phyloP scores from a whole-genome alignment of 2,113 vertebrate species.

The Rattus rattus region DNA sequence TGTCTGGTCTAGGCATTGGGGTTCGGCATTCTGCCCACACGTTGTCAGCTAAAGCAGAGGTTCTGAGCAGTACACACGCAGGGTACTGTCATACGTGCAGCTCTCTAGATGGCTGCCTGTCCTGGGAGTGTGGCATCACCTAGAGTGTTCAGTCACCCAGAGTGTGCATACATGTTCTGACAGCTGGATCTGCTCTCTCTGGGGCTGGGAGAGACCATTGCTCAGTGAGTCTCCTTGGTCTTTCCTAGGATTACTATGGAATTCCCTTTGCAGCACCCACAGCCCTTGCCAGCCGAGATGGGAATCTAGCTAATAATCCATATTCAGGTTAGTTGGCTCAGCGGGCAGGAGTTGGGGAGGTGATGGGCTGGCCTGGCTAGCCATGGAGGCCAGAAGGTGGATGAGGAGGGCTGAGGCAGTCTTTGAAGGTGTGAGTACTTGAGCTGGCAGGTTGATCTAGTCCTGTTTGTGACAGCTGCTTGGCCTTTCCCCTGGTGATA shows the following conservation, averaged over 20 bases:
- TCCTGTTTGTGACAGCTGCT: background rate
- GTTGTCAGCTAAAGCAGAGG: background rate
- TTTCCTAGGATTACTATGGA: conserved; percentile 96
- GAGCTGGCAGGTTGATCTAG: background rate
- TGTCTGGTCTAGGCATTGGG: background rate
- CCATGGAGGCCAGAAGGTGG: background rate
- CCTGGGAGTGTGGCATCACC: background rate
- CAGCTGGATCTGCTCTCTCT: background rate
- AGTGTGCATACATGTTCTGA: background rate
- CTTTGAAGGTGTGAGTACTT: background rate
- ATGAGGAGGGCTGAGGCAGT: background rate
- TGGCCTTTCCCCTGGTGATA: background rate
- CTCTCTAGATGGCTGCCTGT: background rate
- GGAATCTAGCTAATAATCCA: conserved; percentile 93
- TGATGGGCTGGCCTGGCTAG: background rate
- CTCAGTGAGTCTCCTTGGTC: conserved; percentile 17
- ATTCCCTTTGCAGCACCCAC: conserved; percentile 97
- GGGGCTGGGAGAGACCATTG: background rate
- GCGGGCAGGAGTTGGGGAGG: background rate
- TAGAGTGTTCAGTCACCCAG: background rate
- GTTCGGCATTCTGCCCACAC: background rate
- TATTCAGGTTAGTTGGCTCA: conserved; percentile 93
- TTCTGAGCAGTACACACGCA: rapidly evolving
- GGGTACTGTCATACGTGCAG: background rate
- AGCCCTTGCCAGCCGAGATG: conserved; percentile 95